Evolutionary conservation across 2,113 vertebrate genomes (phyloP).

Genomic region (Rhipidura dahli): DNA sequence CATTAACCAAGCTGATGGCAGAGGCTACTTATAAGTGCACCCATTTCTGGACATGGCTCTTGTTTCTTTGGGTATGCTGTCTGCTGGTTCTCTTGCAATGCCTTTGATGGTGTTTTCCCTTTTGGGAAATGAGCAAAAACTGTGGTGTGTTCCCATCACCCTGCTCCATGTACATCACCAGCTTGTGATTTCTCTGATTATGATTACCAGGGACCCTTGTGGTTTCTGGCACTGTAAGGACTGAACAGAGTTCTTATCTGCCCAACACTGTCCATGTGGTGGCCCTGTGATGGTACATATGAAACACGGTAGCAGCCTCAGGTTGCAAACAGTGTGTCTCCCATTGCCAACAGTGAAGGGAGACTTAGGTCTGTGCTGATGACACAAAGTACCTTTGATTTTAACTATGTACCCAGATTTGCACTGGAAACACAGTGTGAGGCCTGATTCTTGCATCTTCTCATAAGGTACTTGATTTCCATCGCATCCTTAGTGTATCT

Average conservation of each 20-base stretch:
- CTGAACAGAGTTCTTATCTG: not conserved
- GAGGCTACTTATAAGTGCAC: not conserved
- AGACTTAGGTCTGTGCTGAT: not conserved
- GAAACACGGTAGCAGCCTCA: not conserved
- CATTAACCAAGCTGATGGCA: not conserved
- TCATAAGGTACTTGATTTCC: not conserved
- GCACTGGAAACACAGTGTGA: not conserved
- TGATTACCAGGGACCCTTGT: not conserved
- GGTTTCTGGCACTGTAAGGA: not conserved
- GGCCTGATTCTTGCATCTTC: not conserved
- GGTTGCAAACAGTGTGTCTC: not conserved
- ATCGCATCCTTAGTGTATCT: not conserved
- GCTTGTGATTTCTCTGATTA: not conserved
- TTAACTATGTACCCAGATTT: not conserved
- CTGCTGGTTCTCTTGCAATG: not conserved
- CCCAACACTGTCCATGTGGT: not conserved
- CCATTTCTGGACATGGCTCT: not conserved
- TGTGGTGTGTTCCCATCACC: not conserved
- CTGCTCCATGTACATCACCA: not conserved
- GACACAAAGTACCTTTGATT: not conserved
- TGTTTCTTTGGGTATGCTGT: not conserved
- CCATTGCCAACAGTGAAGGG: not conserved
- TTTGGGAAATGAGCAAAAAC: not conserved
- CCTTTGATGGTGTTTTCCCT: not conserved
- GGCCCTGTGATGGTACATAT: not conserved